phyloP scores from a whole-genome alignment of 1,140 invertebrate genomes.

The Ceratina calcarata region DNA sequence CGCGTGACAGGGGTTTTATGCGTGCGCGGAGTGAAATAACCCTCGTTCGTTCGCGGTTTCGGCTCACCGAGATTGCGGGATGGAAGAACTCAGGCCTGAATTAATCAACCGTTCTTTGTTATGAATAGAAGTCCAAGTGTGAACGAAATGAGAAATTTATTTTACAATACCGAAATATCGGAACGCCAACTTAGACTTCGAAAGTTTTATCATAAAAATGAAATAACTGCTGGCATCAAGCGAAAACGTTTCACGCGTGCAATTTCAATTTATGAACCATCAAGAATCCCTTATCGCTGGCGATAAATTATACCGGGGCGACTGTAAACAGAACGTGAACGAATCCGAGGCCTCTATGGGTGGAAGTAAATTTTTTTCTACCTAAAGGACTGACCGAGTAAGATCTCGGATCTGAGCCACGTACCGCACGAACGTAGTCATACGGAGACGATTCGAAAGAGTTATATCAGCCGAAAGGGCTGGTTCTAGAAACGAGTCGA shows the following conservation, averaged over 20 bases:
- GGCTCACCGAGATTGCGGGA: background rate
- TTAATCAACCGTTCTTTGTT: background rate
- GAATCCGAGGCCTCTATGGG: background rate
- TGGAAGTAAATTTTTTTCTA: background rate
- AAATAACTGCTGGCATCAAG: too few relatives aligned
- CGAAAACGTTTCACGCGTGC: too few relatives aligned
- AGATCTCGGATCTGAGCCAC: background rate
- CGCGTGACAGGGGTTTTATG: constrained; percentile 23
- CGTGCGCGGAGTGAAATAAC: background rate
- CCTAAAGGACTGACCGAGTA: background rate
- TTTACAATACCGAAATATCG: too few relatives aligned
- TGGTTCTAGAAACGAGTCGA: constrained; percentile 48
- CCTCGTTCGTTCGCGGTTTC: background rate
- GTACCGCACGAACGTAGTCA: background rate
- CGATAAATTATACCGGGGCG: background rate
- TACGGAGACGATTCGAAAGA: background rate
- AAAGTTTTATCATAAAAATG: too few relatives aligned
- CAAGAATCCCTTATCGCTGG: background rate
- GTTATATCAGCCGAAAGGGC: constrained; percentile 32
- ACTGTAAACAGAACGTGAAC: background rate
- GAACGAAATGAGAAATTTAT: background rate
- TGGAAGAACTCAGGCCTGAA: background rate
- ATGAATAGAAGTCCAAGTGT: too few relatives aligned
- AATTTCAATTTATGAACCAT: too few relatives aligned
- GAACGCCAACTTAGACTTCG: too few relatives aligned